A percentile compares a stretch with the other conserved stretches of the same genome.
Evolutionary conservation across 2,797 vertebrate species (phyloP).

Genomic region (Myoxocephalus aenaeus): DNA sequence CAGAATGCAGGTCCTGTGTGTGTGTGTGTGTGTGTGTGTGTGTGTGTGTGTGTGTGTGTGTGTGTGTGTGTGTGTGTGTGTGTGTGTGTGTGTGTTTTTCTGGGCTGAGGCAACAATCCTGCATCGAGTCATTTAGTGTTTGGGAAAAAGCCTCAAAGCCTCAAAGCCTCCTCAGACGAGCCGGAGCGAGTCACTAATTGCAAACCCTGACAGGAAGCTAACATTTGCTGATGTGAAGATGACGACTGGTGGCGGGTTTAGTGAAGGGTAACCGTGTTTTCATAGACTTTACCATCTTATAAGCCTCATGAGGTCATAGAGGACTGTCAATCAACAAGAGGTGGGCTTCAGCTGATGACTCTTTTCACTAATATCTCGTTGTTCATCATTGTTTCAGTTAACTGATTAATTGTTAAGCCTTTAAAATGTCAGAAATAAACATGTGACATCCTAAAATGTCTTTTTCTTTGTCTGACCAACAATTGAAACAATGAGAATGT

Average conservation of each 20-base stretch:
- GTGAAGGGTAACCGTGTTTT: constrained; percentile 1
- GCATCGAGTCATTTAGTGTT: constrained; percentile 17
- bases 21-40: background rate
- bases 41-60: too few relatives aligned
- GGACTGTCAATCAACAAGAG: background rate
- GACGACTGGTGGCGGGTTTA: background rate
- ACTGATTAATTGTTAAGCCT: background rate
- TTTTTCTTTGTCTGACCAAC: background rate
- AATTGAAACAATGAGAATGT: background rate
- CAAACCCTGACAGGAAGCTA: constrained; percentile 19
- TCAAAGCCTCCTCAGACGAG: background rate
- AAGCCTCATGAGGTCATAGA: background rate
- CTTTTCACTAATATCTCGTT: background rate
- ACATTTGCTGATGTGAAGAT: constrained; percentile 17
- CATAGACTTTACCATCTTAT: background rate
- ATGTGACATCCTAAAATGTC: background rate
- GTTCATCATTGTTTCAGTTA: background rate
- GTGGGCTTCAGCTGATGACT: background rate
- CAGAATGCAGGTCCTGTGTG: background rate
- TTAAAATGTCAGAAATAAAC: background rate
- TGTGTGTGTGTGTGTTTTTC: background rate
- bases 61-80: constrained; percentile 2
- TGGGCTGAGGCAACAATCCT: constrained; percentile 24
- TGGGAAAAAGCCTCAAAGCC: constrained; percentile 20
- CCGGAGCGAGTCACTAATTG: background rate